Conservation (phyloP, 2,888 invertebrate species). For the Eupithecia exiguata region DNA sequence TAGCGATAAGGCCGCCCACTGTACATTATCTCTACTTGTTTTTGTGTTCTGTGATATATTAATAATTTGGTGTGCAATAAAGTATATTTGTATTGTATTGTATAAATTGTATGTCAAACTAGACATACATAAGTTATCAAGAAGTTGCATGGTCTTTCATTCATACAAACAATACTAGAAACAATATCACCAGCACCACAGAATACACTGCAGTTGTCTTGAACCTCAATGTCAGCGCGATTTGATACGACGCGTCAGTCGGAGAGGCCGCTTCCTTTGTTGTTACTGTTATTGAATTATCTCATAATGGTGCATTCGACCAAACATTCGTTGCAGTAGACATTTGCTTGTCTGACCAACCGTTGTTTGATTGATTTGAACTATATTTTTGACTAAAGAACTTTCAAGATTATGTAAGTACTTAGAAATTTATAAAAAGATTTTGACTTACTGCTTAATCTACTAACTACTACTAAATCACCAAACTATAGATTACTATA, state of each 20-base stretch:
- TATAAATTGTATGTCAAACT: too few species aligned
- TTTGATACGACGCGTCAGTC: slow-evolving; percentile 78
- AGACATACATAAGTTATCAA: background rate
- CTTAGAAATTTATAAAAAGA: background rate
- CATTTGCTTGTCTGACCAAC: slow-evolving; percentile 12
- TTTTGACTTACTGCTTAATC: too few species aligned
- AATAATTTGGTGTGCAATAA: too few species aligned
- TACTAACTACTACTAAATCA: too few species aligned
- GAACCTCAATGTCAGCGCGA: slow-evolving; percentile 78
- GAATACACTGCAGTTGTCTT: slow-evolving; percentile 18
- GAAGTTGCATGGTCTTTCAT: background rate
- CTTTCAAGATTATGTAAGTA: background rate
- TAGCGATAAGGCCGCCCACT: too few species aligned
- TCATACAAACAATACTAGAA: slow-evolving; percentile 45
- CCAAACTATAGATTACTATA: too few species aligned
- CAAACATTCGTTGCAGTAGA: slow-evolving; percentile 34
- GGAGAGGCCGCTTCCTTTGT: slow-evolving; percentile 77
- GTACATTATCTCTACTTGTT: too few species aligned
- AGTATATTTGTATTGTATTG: too few species aligned
- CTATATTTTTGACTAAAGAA: background rate
- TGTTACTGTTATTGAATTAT: slow-evolving; percentile 72
- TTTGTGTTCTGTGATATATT: too few species aligned
- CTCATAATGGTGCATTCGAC: slow-evolving; percentile 60
- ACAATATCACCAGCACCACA: slow-evolving; percentile 67
- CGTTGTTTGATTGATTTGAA: slow-evolving; percentile 11